phyloP scores from a whole-genome alignment of 1,140 invertebrate genomes.

The Diabrotica undecimpunctata region DNA sequence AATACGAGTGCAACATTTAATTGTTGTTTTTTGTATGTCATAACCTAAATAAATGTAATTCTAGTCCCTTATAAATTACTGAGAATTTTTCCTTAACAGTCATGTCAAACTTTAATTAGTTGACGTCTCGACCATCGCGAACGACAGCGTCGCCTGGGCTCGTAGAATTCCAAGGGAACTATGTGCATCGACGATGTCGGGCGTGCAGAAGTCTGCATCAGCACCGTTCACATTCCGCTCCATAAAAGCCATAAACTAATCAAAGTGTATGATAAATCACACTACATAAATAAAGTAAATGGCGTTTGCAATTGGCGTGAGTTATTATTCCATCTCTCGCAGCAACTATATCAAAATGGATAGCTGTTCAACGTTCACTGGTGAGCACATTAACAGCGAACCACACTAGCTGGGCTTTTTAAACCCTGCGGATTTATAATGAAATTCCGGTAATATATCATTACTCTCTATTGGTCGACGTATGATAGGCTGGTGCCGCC shows the following conservation, averaged over 20 bases:
- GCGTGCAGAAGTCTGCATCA: conserved; percentile 41
- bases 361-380: conserved; percentile 32
- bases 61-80: no score
- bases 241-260: conserved; percentile 53
- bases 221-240: conserved; percentile 48
- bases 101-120: no score
- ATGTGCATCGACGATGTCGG: conserved; percentile 1
- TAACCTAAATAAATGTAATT: no score
- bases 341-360: conserved; percentile 48
- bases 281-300: conserved; percentile 52
- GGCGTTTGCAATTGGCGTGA: conserved; percentile 51
- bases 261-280: conserved; percentile 51
- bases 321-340: conserved; percentile 49
- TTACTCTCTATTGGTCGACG: conserved; percentile 18
- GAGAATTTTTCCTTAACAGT: no score
- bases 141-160: no score
- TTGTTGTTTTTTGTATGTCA: no score
- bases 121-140: no score
- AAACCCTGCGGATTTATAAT: conserved; percentile 36
- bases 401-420: conserved; percentile 30
- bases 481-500: conserved; percentile 7
- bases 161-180: no score
- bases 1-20: no score
- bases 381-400: conserved; percentile 33
- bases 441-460: conserved; percentile 34